These are phyloP conservation scores for Petrolisthes cinctipes DNA, from an alignment of 2,888 invertebrate genomes.

Conservation along the genomic window DNA sequence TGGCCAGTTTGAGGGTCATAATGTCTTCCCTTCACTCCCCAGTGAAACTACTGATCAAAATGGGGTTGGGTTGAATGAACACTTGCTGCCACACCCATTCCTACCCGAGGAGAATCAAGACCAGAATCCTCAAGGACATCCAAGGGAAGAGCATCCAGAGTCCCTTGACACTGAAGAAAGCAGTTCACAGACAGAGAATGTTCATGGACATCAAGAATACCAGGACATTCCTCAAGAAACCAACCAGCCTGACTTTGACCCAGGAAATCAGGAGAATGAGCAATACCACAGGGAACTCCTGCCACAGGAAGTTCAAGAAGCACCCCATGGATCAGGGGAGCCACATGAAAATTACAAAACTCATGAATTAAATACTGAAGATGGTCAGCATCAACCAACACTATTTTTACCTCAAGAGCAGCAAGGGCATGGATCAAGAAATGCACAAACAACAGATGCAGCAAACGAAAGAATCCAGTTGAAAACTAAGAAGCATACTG, in stretches of 20 bases:
- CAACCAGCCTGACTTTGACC: not conserved
- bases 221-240: not conserved
- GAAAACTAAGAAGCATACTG: not conserved
- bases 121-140: not conserved
- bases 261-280: not conserved
- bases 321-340: no score
- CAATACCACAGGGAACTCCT: not conserved
- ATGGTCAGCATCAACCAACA: no score
- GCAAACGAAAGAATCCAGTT: not conserved
- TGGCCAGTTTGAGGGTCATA: not conserved
- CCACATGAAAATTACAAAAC: no score
- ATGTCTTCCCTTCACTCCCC: not conserved
- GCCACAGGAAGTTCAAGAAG: no score
- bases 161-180: not conserved
- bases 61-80: not conserved
- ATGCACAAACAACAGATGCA: no score
- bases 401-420: no score
- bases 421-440: no score
- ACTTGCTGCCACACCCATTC: conserved; percentile 14
- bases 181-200: not conserved
- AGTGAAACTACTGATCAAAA: not conserved
- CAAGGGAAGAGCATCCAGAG: conserved; percentile 5
- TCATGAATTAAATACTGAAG: no score
- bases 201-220: not conserved
- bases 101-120: not conserved